Evolutionary conservation across 2,113 vertebrate genomes (phyloP).

Genomic region (Gobio gobio): DNA sequence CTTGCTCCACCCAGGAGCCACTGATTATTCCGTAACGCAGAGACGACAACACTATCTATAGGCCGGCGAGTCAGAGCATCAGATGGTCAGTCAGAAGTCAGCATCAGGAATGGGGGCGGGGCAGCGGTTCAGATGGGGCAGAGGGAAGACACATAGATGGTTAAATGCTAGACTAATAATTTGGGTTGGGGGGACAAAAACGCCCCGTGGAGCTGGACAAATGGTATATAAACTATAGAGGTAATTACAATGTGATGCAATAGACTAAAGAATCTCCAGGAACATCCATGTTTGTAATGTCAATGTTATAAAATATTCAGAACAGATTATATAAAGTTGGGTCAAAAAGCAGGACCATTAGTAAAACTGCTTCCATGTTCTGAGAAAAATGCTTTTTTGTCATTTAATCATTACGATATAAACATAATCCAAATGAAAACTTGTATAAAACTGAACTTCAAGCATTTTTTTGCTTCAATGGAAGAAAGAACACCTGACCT

Average conservation of each 20-base stretch:
- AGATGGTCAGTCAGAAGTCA: constrained; percentile 50
- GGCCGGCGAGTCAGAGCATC: constrained; percentile 57
- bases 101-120: constrained; percentile 51
- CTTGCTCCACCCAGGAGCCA: constrained; percentile 73
- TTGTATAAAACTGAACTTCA: too few species aligned
- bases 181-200: constrained; percentile 37
- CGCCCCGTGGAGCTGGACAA: neutral
- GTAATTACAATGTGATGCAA: neutral
- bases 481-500: neutral
- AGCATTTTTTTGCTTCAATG: neutral
- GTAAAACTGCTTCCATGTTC: neutral
- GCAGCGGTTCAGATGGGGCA: constrained; percentile 50
- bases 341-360: neutral
- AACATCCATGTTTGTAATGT: neutral
- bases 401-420: neutral
- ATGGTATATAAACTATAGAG: neutral
- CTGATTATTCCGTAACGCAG: constrained; percentile 78
- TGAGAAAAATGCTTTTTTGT: neutral
- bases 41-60: constrained; percentile 78
- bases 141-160: constrained; percentile 68
- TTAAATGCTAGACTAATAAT: constrained; percentile 65
- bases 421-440: neutral
- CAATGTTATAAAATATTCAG: neutral
- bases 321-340: too few species aligned
- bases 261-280: neutral